These are phyloP conservation scores for Bos javanicus DNA, from an alignment of 2,113 vertebrate species.

Conservation along the genomic window DNA sequence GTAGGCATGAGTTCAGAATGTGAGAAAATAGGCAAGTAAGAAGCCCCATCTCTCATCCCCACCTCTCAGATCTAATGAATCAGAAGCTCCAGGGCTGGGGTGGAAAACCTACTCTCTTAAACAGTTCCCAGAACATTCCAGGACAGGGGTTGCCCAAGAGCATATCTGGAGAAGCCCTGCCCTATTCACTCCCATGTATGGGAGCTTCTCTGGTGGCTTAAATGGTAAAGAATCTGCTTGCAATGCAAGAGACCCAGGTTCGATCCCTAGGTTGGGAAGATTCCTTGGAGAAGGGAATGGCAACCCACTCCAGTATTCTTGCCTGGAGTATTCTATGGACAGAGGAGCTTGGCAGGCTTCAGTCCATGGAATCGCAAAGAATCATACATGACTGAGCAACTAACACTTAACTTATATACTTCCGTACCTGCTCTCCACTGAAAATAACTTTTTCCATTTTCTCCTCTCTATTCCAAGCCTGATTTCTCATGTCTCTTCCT, in stretches of 20 bases:
- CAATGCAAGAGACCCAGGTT: background rate
- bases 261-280: background rate
- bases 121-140: background rate
- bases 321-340: background rate
- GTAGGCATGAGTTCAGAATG: background rate
- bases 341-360: background rate
- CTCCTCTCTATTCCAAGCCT: background rate
- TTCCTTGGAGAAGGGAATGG: background rate
- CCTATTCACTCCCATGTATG: background rate
- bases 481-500: background rate
- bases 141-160: background rate
- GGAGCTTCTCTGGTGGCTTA: background rate
- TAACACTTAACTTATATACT: background rate
- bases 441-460: background rate
- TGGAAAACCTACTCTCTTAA: background rate
- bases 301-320: background rate
- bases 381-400: background rate
- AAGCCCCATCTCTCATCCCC: background rate
- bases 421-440: background rate
- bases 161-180: background rate
- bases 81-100: background rate
- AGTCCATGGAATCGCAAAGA: background rate
- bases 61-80: background rate
- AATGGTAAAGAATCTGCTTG: background rate
- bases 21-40: background rate